Base-by-base conservation (phyloP, 2,113 vertebrate species). In the Thinocorus orbignyianus region DNA sequence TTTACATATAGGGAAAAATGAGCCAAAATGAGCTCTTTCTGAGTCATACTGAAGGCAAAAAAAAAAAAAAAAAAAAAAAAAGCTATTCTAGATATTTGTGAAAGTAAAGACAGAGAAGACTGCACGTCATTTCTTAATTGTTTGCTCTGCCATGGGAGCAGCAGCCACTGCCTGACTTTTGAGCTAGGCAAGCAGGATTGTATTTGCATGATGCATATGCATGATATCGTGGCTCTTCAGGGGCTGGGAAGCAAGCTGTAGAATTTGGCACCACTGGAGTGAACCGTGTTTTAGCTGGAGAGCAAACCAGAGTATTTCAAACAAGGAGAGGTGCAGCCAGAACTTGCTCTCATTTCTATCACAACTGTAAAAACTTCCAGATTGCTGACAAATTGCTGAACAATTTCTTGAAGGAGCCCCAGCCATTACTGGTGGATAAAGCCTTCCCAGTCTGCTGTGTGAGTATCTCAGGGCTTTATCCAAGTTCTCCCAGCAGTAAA, bases 401-500 rank as follows among this genome's bases (percentile, higher is more conserved):
- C 37, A 37, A 39, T 39, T 39, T 39, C 68, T 90, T 74, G 49
- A 94, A 91, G 57, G 11, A 92, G 44, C 33, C 57, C 30, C 44
- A 84, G 77, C 39, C 39, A 52, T 86, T 61, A 31, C 35, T 4
- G 76, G 48, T 3, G 79, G 61, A n/a, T 55, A 83, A 95, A 61
- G 17, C 61, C 72, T 71, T 93, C 82, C 57, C 80, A 86, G 30
- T 30, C 5, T 65, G 64, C 52, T 90, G 31, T 64, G 60, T 78
- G 78, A 90, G 41, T 20, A 26, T 39, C 72, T 69, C 72, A 49
- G 82, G 86, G 80, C 42, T 81, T 64, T 57, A 57, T 81, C 60
- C 86, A 96, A 92, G 44, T 92, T 33, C 61, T 91, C 52, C 61
- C 44, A 91, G 80, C 57, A 65, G 52, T 88, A 96, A 88, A 92